Evolutionary conservation across 2,888 invertebrate genomes (phyloP).

Genomic region (Acrobasis repandana): DNA sequence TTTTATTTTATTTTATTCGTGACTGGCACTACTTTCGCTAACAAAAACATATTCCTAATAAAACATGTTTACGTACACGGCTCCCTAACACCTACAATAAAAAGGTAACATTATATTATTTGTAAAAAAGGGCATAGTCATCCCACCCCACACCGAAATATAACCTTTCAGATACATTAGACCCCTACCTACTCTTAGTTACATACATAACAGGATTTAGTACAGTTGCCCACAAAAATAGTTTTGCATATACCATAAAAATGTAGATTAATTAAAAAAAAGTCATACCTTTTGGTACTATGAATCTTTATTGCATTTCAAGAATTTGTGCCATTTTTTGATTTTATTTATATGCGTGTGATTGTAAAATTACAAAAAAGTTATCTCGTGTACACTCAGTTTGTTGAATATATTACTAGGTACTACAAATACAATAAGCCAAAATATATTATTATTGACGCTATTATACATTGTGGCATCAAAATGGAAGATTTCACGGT

Average conservation of each 20-base stretch:
- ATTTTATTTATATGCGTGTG: too few species aligned
- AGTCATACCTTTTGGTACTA: too few species aligned
- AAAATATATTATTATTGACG: not conserved
- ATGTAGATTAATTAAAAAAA: too few species aligned
- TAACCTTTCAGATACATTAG: conserved; percentile 9
- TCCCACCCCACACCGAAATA: conserved; percentile 6
- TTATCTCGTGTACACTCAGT: too few species aligned
- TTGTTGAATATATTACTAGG: not conserved
- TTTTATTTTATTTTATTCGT: not conserved
- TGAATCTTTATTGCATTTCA: too few species aligned
- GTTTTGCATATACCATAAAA: too few species aligned
- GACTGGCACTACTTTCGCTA: conserved; percentile 14
- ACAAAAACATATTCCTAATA: conserved; percentile 3
- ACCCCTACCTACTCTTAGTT: not conserved
- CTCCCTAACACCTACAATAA: conserved; percentile 1
- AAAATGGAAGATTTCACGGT: conserved; percentile 75
- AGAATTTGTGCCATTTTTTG: too few species aligned
- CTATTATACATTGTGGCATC: conserved; percentile 55
- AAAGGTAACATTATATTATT: conserved; percentile 12
- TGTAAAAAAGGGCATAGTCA: conserved; percentile 3
- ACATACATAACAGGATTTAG: not conserved
- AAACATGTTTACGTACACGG: conserved; percentile 2
- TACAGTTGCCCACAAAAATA: not conserved
- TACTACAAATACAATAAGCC: not conserved
- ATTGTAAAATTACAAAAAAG: too few species aligned